Evolutionary conservation across 1,140 invertebrate genomes (phyloP).

Genomic region (Danaus melanippus): DNA sequence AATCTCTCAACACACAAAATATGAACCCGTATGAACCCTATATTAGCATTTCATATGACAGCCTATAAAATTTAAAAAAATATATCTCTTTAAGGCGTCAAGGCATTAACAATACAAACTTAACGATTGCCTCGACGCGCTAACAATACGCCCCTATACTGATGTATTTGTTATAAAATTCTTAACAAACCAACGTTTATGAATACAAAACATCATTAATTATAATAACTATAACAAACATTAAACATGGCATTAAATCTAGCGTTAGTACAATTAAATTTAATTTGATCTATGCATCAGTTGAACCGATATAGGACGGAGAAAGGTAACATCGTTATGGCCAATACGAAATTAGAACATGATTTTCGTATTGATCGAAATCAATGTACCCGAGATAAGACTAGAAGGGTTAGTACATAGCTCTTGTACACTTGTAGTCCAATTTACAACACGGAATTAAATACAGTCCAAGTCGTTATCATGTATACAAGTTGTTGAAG

Average conservation of each 20-base stretch:
- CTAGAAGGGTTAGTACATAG: slow-evolving; percentile 11
- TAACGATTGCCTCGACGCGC: slow-evolving; percentile 8
- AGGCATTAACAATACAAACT: slow-evolving; percentile 15
- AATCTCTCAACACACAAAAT: too few species aligned
- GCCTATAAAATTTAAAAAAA: slow-evolving; percentile 11
- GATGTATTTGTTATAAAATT: too few species aligned
- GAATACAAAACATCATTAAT: too few species aligned
- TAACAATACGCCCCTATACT: slow-evolving; percentile 23
- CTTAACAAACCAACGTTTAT: too few species aligned
- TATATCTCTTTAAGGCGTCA: slow-evolving; percentile 14
- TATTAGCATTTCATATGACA: slow-evolving; percentile 11
- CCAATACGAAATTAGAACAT: slow-evolving; percentile 12
- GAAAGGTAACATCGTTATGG: too few species aligned
- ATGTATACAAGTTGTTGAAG: slow-evolving; percentile 24
- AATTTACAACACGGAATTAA: slow-evolving; percentile 22
- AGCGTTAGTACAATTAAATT: too few species aligned
- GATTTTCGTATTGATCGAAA: slow-evolving; percentile 19
- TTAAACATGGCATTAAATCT: too few species aligned
- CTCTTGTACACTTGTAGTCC: slow-evolving; percentile 14
- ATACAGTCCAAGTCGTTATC: slow-evolving; percentile 30
- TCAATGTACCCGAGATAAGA: slow-evolving; percentile 12
- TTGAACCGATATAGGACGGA: too few species aligned
- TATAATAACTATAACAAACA: too few species aligned
- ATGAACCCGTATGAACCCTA: too few species aligned
- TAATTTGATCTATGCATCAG: too few species aligned